These are phyloP conservation scores for Hirtodrosophila alboralis DNA, from an alignment of 2,888 invertebrate genomes.

Conservation along the genomic window DNA sequence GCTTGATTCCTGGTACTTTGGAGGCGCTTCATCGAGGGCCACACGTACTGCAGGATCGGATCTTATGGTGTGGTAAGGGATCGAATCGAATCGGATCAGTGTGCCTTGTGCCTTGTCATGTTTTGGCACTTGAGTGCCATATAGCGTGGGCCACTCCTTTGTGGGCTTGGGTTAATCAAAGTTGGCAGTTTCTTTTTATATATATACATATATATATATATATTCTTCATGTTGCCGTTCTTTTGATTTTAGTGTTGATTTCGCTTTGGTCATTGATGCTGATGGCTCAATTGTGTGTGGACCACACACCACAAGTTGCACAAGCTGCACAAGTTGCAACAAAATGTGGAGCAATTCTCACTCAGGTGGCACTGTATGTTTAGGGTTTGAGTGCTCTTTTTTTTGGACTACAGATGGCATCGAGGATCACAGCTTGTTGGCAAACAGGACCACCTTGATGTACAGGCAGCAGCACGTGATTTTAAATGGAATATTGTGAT, in stretches of 20 bases:
- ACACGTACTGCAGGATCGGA: conserved; percentile 74
- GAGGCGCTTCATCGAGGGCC: conserved; percentile 74
- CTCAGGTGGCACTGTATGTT: conserved; percentile 15
- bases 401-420: conserved; percentile 50
- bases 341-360: conserved; percentile 59
- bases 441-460: conserved; percentile 49
- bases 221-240: neutral
- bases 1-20: conserved; percentile 76
- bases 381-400: conserved; percentile 33
- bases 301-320: no score
- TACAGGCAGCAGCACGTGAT: conserved; percentile 4
- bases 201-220: no score
- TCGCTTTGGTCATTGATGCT: conserved; percentile 58
- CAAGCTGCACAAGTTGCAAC: conserved; percentile 60
- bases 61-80: conserved; percentile 29
- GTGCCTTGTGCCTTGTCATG: conserved; percentile 67
- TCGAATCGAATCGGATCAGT: conserved; percentile 10
- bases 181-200: conserved; percentile 54
- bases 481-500: conserved; percentile 1
- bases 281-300: conserved; percentile 74
- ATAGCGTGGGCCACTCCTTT: conserved; percentile 60
- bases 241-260: conserved; percentile 37
- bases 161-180: conserved; percentile 70
- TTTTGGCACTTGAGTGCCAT: conserved; percentile 76
- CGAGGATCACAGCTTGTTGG: conserved; percentile 4